Conservation (phyloP, 2,113 vertebrate species). For the Phocoena sinus region DNA sequence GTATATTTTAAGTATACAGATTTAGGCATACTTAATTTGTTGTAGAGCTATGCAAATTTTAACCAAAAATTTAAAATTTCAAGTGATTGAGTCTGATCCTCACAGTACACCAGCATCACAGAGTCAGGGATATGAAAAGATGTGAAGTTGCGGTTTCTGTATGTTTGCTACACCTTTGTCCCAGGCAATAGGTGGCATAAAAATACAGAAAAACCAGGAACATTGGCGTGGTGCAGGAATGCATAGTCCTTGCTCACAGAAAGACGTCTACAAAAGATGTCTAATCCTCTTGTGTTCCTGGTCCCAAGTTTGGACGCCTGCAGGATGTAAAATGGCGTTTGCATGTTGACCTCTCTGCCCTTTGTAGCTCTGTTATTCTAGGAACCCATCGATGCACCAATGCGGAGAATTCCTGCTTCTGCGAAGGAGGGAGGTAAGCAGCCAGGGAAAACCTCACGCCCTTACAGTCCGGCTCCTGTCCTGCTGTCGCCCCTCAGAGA, state of each 20-base stretch:
- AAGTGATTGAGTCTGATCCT: not conserved
- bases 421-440: not conserved
- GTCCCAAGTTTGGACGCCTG: not conserved
- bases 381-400: not conserved
- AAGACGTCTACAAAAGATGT: not conserved
- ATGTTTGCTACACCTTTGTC: not conserved
- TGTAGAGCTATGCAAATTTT: slow-evolving; percentile 6
- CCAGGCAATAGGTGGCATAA: not conserved
- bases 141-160: not conserved
- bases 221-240: not conserved
- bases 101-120: not conserved
- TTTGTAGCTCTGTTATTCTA: not conserved
- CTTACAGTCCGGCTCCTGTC: not conserved
- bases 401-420: not conserved
- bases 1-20: not conserved
- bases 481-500: not conserved
- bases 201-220: not conserved
- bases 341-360: not conserved
- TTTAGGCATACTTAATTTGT: not conserved
- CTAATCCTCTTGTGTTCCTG: not conserved
- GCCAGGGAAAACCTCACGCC: not conserved
- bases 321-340: not conserved
- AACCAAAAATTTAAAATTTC: not conserved
- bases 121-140: not conserved
- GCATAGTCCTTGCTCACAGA: not conserved